Evolutionary conservation across 2,113 vertebrate species (phyloP).

Genomic region (Gallinago jamesoni): DNA sequence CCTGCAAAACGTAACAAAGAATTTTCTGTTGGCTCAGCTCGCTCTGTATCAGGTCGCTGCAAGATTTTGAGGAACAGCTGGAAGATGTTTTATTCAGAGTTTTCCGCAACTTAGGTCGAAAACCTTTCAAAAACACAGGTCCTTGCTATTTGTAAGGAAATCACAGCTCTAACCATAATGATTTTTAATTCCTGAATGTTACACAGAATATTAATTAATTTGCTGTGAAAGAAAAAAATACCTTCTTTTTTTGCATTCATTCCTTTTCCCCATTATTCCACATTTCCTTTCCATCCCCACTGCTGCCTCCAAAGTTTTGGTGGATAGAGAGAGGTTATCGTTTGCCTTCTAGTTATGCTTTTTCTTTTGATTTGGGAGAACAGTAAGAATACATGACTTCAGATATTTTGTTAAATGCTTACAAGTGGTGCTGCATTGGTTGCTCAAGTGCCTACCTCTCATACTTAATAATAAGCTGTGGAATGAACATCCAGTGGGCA

Average conservation of each 20-base stretch:
- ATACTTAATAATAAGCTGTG: neutral
- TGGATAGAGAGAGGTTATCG: no score
- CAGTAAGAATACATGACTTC: neutral
- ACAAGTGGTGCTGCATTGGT: neutral
- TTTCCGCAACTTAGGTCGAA: neutral
- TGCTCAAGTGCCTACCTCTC: neutral
- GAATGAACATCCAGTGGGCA: no score
- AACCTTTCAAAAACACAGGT: neutral
- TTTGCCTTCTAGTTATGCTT: neutral
- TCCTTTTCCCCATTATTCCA: neutral
- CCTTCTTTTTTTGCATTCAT: rapidly evolving
- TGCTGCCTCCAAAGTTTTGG: neutral
- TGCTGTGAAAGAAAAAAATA: neutral
- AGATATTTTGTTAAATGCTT: neutral
- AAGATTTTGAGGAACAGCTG: neutral
- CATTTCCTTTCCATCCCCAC: neutral
- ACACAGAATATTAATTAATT: neutral
- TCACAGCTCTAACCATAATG: neutral
- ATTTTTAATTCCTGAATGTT: neutral
- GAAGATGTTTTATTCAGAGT: neutral
- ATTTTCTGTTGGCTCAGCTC: neutral
- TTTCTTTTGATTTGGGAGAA: neutral
- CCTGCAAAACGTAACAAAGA: neutral
- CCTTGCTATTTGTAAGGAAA: neutral
- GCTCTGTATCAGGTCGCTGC: neutral